phyloP scores from a whole-genome alignment of 1,140 invertebrate species.

The Zophobas morio region DNA sequence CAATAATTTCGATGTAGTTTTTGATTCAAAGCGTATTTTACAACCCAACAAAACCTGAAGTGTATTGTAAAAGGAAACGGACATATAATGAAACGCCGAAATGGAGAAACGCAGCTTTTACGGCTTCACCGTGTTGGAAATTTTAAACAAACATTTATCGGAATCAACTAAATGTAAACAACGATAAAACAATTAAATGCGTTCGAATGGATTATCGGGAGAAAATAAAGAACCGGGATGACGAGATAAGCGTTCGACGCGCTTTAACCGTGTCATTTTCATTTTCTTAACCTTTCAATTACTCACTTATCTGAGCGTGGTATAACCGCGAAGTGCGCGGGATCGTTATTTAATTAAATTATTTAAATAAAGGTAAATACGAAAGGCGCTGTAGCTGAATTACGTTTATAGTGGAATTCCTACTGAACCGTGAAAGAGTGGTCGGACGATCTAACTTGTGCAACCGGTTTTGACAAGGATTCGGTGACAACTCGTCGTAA shows the following conservation, averaged over 20 bases:
- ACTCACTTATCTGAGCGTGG: conserved; percentile 9
- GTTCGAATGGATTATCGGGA: no score
- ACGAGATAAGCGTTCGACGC: background rate
- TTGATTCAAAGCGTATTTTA: conserved; percentile 17
- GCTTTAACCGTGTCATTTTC: conserved; percentile 2
- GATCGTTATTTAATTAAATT: conserved; percentile 25
- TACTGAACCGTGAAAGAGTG: no score
- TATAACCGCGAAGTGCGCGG: background rate
- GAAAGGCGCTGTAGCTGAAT: background rate
- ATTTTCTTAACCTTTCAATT: conserved; percentile 6
- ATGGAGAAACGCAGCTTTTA: conserved; percentile 9
- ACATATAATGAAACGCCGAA: conserved; percentile 18
- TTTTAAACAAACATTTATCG: background rate
- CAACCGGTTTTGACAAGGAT: no score
- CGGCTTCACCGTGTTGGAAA: background rate
- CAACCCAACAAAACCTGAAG: conserved; percentile 1
- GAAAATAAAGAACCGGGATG: no score
- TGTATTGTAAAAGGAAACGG: conserved; percentile 21
- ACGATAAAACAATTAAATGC: background rate
- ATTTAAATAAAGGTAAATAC: conserved; percentile 25
- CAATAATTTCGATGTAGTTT: conserved; percentile 31
- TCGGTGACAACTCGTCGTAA: no score
- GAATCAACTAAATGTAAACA: background rate
- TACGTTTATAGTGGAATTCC: background rate
- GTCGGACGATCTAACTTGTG: no score